phyloP scores from a whole-genome alignment of 2,113 vertebrate species.

The Enhydra lutris region DNA sequence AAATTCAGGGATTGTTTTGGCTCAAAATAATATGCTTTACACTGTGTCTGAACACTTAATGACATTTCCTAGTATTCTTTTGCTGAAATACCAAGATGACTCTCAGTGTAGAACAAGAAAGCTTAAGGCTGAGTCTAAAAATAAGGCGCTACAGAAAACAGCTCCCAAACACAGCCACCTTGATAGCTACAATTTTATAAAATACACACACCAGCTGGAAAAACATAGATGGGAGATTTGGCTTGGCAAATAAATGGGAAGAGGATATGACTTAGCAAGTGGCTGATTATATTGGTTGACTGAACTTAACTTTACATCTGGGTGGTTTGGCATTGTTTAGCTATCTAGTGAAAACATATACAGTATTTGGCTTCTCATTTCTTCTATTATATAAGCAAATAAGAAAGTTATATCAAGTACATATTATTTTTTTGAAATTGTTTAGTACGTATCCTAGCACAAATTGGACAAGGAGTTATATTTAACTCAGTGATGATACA shows the following conservation, averaged over 20 bases:
- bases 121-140: conserved; percentile 17
- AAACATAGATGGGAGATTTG: neutral
- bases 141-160: neutral
- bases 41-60: neutral
- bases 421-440: neutral
- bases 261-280: neutral
- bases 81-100: neutral
- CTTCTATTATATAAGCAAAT: neutral
- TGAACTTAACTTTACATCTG: neutral
- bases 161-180: neutral
- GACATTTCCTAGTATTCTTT: conserved; percentile 13
- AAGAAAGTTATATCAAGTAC: neutral
- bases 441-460: no score
- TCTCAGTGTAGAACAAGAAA: conserved; percentile 26
- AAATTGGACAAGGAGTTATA: neutral
- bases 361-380: conserved; percentile 15
- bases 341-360: neutral
- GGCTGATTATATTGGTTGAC: neutral
- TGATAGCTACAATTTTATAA: neutral
- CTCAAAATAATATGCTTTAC: conserved; percentile 16
- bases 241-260: neutral
- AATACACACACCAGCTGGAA: neutral
- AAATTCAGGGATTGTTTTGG: neutral
- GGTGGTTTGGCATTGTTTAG: neutral
- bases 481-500: neutral